phyloP scores from a whole-genome alignment of 1,140 invertebrate species.

The Thaumetopoea pityocampa region DNA sequence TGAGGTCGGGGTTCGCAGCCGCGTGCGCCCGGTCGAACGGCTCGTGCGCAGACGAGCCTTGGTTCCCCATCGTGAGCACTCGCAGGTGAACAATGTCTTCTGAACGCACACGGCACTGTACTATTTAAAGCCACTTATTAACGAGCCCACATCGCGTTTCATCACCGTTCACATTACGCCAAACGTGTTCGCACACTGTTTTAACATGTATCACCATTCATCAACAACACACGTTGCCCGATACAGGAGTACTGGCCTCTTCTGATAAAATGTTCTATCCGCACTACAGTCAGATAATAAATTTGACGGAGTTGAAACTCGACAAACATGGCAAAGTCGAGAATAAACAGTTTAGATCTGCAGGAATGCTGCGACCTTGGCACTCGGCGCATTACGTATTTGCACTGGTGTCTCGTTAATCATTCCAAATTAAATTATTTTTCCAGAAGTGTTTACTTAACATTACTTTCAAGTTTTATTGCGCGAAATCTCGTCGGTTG shows the following conservation, averaged over 20 bases:
- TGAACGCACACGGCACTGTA: constrained; percentile 28
- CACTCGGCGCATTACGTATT: constrained; percentile 31
- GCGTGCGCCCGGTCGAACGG: constrained; percentile 77
- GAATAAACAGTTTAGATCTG: constrained; percentile 54
- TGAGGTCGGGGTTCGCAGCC: constrained; percentile 54
- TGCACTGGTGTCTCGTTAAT: constrained; percentile 28
- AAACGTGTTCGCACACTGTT: constrained; percentile 15
- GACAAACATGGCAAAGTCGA: constrained; percentile 60
- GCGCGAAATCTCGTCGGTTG: constrained; percentile 27
- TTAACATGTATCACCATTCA: constrained; percentile 42
- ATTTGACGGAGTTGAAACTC: constrained; percentile 57
- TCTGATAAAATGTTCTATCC: constrained; percentile 44
- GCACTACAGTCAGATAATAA: constrained; percentile 57
- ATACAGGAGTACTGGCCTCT: constrained; percentile 40
- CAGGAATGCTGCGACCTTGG: constrained; percentile 55
- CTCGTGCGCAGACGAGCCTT: constrained; percentile 81
- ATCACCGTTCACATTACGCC: constrained; percentile 16
- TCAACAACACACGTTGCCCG: constrained; percentile 33
- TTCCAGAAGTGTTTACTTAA: constrained; percentile 7
- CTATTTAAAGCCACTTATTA: constrained; percentile 20
- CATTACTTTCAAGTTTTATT: constrained; percentile 8
- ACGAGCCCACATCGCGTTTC: constrained; percentile 11
- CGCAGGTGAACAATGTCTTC: constrained; percentile 12
- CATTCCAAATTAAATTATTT: constrained; percentile 14
- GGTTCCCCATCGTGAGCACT: constrained; percentile 78